phyloP scores from a whole-genome alignment of 2,888 invertebrate species.

The Blera fallax region DNA sequence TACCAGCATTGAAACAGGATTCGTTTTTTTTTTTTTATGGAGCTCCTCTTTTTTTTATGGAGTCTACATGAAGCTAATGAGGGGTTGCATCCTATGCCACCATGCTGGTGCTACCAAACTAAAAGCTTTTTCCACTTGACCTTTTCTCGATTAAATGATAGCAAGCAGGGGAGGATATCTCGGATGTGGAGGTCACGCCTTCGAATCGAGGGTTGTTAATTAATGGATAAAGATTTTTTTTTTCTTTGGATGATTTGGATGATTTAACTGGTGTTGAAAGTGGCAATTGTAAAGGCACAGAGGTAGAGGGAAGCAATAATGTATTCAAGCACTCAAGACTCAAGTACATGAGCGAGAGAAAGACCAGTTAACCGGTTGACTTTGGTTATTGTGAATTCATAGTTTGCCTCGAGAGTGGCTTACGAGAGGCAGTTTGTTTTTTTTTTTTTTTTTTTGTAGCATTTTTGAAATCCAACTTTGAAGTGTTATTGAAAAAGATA shows the following conservation, averaged over 20 bases:
- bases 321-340: slow-evolving; percentile 14
- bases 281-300: neutral
- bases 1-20: slow-evolving; percentile 1
- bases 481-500: neutral
- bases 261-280: slow-evolving; percentile 36
- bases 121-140: slow-evolving; percentile 68
- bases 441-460: neutral
- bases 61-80: slow-evolving; percentile 36
- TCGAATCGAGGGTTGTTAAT: slow-evolving; percentile 34
- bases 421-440: neutral
- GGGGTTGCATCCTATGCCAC: slow-evolving; percentile 30
- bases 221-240: slow-evolving; percentile 16
- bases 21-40: neutral
- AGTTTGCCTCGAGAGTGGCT: neutral
- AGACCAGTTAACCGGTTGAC: slow-evolving; percentile 26
- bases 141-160: slow-evolving; percentile 50
- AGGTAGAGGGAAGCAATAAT: neutral
- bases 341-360: neutral
- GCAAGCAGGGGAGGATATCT: neutral
- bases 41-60: neutral
- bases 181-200: slow-evolving; percentile 35
- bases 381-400: slow-evolving; percentile 1
- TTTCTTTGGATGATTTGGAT: neutral
- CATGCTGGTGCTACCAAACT: slow-evolving; percentile 9
- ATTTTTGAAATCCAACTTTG: slow-evolving; percentile 3